Percentiles rank a stretch among this genome's conserved stretches.
These are phyloP conservation scores for Taurulus bubalis DNA, from an alignment of 2,113 vertebrate genomes.

Conservation along the genomic window DNA sequence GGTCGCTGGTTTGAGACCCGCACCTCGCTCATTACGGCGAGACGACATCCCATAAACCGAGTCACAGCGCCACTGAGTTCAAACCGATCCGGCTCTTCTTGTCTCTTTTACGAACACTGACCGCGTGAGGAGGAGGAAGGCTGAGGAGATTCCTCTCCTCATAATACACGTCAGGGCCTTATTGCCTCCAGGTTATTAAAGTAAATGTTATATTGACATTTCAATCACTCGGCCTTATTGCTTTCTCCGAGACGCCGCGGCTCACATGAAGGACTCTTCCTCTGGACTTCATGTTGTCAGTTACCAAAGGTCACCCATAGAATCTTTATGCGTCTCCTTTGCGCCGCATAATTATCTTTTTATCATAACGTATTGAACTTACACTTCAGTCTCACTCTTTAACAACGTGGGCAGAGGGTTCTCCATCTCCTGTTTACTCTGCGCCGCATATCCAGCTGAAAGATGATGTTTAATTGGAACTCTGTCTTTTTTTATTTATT, in stretches of 20 bases:
- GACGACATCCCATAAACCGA: no score
- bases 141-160: constrained; percentile 43
- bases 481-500: constrained; percentile 1
- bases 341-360: constrained; percentile 3
- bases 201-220: constrained; percentile 74
- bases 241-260: constrained; percentile 39
- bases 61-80: no score
- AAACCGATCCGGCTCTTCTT: no score
- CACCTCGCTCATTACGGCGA: no score
- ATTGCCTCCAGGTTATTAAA: constrained; percentile 69
- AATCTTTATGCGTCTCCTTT: neutral
- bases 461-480: constrained; percentile 53
- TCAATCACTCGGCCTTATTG: constrained; percentile 63
- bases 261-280: neutral
- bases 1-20: no score
- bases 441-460: constrained; percentile 1
- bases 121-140: constrained; percentile 4
- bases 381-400: neutral
- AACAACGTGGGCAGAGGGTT: neutral
- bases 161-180: constrained; percentile 56
- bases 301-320: constrained; percentile 23
- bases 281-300: constrained; percentile 5
- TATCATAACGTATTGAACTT: neutral
- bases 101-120: no score
- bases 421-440: constrained; percentile 26